Base-by-base conservation (phyloP, 1,140 invertebrate species). In the Brachystomella parvula region DNA sequence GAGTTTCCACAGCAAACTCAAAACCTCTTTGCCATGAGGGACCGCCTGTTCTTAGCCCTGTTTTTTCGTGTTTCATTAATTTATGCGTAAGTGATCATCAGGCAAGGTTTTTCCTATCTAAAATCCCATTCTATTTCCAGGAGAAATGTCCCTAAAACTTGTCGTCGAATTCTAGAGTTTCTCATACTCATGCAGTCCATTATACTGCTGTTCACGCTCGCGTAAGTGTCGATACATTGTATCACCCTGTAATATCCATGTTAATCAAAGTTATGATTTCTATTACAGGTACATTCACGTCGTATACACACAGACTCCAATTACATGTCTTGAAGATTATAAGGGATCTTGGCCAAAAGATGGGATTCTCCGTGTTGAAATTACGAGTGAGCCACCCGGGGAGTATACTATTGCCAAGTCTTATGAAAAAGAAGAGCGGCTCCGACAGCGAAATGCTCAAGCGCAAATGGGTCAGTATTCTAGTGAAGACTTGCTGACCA, bases 361-460 rank as follows among this genome's bases (percentile, higher is more conserved):
- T 80, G 96, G 96, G 17, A 94, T 99, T 70, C 80, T 99, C 2
- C 78, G 92, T 74, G 92, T 99, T n/a, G 95, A 98, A 81, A 95
- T 98, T 74, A 82, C 96, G 57, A 82, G 85, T 69, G 89, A 92
- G 78, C 76, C 81, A n/a, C 82, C 79, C 26, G 81, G 84, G 60
- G 84, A 86, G 76, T 89, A 89, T 73, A 86, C 84, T 72, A 83
- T 91, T 75, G 84, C 89, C 77, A 86, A 90, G 74, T 89, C 88
- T 73, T 91, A 90, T 78, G 87, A 86, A 9, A 88, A 88, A 74
- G 88, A 90, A 73, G 82, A 85, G 67, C 85, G 85, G 76, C 74
- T 89, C 47, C 82, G 84, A 69, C 84, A 86, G 75, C 82, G 85
- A 61, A 85, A 76, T 44, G 67, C 68, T 57, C 57, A 64, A 24